Evolutionary conservation across 2,797 vertebrate genomes (phyloP), one percentile per base, ranked within the genome.

Genomic region (Labroides dimidiatus): DNA sequence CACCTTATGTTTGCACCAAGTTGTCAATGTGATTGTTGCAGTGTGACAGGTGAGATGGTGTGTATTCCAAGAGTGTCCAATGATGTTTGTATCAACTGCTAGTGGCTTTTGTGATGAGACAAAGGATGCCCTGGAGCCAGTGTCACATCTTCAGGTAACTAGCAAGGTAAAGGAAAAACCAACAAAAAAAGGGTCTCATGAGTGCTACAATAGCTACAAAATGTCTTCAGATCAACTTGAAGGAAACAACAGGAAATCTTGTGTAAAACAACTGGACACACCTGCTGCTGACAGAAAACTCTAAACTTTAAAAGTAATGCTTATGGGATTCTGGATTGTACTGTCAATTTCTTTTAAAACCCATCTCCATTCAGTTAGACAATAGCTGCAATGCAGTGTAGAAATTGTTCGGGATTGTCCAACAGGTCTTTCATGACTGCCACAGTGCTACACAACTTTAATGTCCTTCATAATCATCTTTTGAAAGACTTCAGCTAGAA

Each of bases 81-180:
- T 87, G 86, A 84, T 89, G 86, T 91, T 90, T 89, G 80, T 75
- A 81, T 91, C 87, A 86, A 75, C 72, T 81, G 84, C 81, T 68
- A 68, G 81, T 75, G 83, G 85, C 80, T 82, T 89, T 84, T 87
- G 82, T 90, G 81, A 85, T 74, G 78, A 84, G 83, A 89, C 81
- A 90, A 92, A 88, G 83, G 87, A 91, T 88, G 89, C 89, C 88
- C 86, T 33, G 79, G 73, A 92, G 86, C 89, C 83, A n/a, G 69
- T 91, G 88, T 86, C 86, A 87, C 75, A 82, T 86, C 80, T 85
- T 69, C 82, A 89, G 87, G 87, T 87, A 89, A 86, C 85, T 71
- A 77, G 74, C 73, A 71, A 84, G 79, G 84, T 77, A 80, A 85
- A 88, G 64, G 62, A 84, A 82, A 74, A 72, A 48, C 78, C 79